Evolutionary conservation across 2,888 invertebrate species (phyloP), one percentile per base, ranked within the genome.

Genomic region (Cosmopolites sordidus): DNA sequence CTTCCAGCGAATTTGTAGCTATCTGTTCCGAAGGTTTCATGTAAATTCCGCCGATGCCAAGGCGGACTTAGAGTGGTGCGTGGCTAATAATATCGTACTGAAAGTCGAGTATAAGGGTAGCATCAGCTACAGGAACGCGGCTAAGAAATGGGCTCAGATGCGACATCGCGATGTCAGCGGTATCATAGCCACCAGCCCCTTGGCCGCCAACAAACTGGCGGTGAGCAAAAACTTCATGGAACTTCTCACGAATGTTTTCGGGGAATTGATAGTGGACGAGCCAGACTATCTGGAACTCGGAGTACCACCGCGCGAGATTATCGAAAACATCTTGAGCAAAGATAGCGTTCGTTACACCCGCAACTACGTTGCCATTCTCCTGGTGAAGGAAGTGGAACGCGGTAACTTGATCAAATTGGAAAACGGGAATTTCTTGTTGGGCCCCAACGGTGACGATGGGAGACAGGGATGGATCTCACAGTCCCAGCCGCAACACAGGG

Each of bases 101-200:
- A 87, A 87, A 79, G 91, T 91, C 22, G 87, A 89, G 69, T 91
- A 90, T 73, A 92, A 91, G 75, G 90, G 90, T 66, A 87, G 83
- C 75, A 87, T 86, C 62, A 89, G 89, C 76, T 91, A 91, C 71
- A 79, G 91, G 65, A 89, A 89, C 76, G 87, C 89, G 43, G 84
- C 86, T 45, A 89, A 83, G 78, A 75, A 74, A 62, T 70, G 66
- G 60, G 70, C 70, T 46, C 72, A 86, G 80, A 82, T 80, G 74
- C 66, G 73, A 59, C 68, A 61, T 43, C 62, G 69, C 58, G 54
- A 53, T 18, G 30, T 41, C 17, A 14, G 16, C 2, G 29, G 38
- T 16, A 43, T 40, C 51, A 54, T 46, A 43, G 33, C 52, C 16
- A 60, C 53, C 48, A 56, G 51, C 40, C 45, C 45, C 41, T 51